Conservation (phyloP, 2,113 vertebrate genomes). For the Calyptomena viridis region DNA sequence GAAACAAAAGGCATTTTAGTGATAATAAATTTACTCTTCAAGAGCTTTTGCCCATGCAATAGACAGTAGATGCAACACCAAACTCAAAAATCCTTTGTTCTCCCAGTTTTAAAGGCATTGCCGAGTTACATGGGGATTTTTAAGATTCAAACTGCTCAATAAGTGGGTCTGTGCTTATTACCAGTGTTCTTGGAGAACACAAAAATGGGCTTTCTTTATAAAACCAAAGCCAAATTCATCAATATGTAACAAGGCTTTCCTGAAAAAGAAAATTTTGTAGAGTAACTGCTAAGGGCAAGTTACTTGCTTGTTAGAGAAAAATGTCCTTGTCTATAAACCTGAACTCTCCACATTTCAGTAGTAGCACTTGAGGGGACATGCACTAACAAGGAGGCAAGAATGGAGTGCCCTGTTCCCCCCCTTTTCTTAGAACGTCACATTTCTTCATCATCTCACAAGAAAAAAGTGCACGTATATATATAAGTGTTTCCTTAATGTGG, state of each 20-base stretch:
- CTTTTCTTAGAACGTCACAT: not conserved
- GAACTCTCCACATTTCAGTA: not conserved
- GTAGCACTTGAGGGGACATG: not conserved
- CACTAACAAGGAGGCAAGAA: accelerated
- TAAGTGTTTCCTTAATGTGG: not conserved
- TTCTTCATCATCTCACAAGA: not conserved
- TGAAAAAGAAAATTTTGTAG: not conserved
- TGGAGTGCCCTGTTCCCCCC: accelerated
- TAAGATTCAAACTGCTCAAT: not conserved
- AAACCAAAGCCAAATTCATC: not conserved
- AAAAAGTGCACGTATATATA: accelerated
- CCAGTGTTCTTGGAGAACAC: accelerated
- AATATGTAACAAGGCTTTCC: not conserved
- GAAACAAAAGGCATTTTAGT: conserved; percentile 41
- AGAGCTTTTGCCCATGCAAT: not conserved
- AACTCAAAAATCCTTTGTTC: not conserved
- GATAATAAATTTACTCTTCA: not conserved
- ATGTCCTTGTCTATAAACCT: not conserved
- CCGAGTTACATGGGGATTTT: not conserved
- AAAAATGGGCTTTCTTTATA: not conserved
- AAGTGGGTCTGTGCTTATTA: not conserved
- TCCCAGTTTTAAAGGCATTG: not conserved
- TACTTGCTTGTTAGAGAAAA: not conserved
- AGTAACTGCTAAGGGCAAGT: not conserved
- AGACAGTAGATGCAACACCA: not conserved